Base-by-base conservation (phyloP, 2,113 vertebrate genomes). In the Rana temporaria region DNA sequence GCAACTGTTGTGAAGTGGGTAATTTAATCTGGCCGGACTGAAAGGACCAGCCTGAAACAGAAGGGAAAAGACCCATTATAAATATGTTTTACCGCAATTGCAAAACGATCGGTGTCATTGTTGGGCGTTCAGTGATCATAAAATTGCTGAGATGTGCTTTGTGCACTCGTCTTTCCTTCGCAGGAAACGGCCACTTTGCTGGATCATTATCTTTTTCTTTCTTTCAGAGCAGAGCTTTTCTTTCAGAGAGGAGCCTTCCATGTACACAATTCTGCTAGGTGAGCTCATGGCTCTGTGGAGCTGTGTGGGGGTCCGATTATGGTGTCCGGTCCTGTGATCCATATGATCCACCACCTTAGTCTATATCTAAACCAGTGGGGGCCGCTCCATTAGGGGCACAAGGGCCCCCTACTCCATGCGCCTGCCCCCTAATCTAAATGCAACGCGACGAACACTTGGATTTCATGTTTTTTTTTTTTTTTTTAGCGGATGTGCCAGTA, bases 31-130 rank as follows among this genome's bases (percentile, higher is more conserved):
- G 17, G 18, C 30, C 53, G 15, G 14, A 78, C 26, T 56, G 11
- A 42, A 75, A 60, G 72, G 72, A 22, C 56, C 56, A 8, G 70
- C 56, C 30, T 57, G 53, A 53, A 20, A 56, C 24, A 20, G 30
- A 62, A 62, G 72, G 42, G 56, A 60, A 57, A 75, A 42, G 72
- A 16, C 56, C 72, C 56, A 75, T 75, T 75, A 75, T n/a, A 62
- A 32, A 62, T 75, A 42, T 75, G 72, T 62, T 75, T 62, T 42
- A 75, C 30, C 20, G 56, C 34, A 75, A 75, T 62, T 75, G 72
- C 72, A 60, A 42, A 75, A 14, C 60, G 72, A 74, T 74, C 55
- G 8, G 30, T 42, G 30, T 62, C 56, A 2, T 34, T 75, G 56
- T 62, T 18, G 56, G 72, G n/a, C 17, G 17, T 60, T 75, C 17